Evolutionary conservation across 1,140 invertebrate genomes (phyloP).

Genomic region (Sitobion miscanthi): DNA sequence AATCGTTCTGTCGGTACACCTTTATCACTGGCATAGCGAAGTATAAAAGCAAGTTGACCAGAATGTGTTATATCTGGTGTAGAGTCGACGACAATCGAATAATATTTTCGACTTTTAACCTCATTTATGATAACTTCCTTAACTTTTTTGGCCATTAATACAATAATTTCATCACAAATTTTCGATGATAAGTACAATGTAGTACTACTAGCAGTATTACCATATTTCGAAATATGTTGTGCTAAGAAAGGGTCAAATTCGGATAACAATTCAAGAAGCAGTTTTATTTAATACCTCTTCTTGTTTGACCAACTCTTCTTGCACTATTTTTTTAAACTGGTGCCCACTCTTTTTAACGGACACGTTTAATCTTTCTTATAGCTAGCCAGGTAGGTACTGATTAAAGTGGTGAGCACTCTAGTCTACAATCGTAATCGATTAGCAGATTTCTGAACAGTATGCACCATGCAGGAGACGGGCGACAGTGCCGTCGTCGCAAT

Average conservation of each 20-base stretch:
- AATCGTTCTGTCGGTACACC: neutral
- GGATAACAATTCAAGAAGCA: constrained; percentile 60
- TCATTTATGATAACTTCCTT: neutral
- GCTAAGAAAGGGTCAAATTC: constrained; percentile 62
- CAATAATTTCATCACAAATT: constrained; percentile 62
- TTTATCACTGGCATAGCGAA: neutral
- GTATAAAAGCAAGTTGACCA: constrained; percentile 33
- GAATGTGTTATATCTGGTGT: constrained; percentile 38
- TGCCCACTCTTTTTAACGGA: too few relatives aligned
- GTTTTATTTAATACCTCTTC: too few relatives aligned
- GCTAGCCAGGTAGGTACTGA: too few relatives aligned
- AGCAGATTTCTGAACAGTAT: too few relatives aligned
- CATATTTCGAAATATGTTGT: constrained; percentile 61
- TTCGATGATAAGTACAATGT: constrained; percentile 61
- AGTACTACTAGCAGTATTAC: constrained; percentile 61
- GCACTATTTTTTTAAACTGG: too few relatives aligned
- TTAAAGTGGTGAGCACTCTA: too few relatives aligned
- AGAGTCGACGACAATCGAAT: constrained; percentile 25
- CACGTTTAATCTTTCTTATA: too few relatives aligned
- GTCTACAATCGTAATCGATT: too few relatives aligned
- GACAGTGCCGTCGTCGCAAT: too few relatives aligned
- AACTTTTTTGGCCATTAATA: constrained; percentile 60
- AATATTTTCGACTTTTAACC: constrained; percentile 18
- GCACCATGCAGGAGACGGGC: too few relatives aligned
- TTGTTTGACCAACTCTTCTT: too few relatives aligned